Percentiles rank a stretch among this genome's conserved stretches.
phyloP scores from a whole-genome alignment of 1,140 invertebrate species.

The Drosophila persimilis region DNA sequence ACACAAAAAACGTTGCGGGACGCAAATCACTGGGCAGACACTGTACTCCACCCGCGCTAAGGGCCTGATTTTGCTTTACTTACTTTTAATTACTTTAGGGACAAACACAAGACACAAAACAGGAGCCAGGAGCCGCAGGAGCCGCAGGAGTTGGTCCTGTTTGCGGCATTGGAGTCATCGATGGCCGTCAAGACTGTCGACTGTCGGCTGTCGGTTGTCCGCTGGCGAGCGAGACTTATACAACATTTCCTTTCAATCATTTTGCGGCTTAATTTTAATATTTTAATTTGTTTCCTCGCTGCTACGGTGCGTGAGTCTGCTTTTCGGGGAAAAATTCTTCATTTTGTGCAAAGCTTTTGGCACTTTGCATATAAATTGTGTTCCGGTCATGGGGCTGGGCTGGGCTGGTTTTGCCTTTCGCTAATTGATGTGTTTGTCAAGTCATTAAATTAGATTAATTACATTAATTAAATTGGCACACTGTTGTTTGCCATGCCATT shows the following conservation, averaged over 20 bases:
- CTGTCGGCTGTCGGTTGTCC: too few species aligned
- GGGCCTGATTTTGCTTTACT: conserved; percentile 63
- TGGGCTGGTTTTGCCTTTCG: conserved; percentile 32
- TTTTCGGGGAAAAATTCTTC: conserved; percentile 27
- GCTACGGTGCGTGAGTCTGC: conserved; percentile 34
- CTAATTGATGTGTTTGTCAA: conserved; percentile 82
- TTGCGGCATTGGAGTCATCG: conserved; percentile 16
- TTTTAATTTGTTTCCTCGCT: conserved; percentile 76
- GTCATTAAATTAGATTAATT: conserved; percentile 83
- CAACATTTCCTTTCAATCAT: conserved; percentile 79
- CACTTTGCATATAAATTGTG: conserved; percentile 79
- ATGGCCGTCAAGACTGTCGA: conserved; percentile 5
- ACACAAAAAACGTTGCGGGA: conserved; percentile 55
- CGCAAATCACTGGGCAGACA: conserved; percentile 49
- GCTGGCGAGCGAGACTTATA: conserved; percentile 30
- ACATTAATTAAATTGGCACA: conserved; percentile 76
- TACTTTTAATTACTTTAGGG: conserved; percentile 80
- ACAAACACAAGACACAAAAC: conserved; percentile 53
- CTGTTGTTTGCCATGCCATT: conserved; percentile 18
- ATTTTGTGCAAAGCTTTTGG: conserved; percentile 55
- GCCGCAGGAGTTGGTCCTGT: neutral
- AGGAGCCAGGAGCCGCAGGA: conserved; percentile 20
- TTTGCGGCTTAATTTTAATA: conserved; percentile 82
- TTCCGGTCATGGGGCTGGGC: conserved; percentile 26
- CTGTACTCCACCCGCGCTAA: neutral